Conservation (phyloP, 2,113 vertebrate genomes). For the Charadrius vociferus region DNA sequence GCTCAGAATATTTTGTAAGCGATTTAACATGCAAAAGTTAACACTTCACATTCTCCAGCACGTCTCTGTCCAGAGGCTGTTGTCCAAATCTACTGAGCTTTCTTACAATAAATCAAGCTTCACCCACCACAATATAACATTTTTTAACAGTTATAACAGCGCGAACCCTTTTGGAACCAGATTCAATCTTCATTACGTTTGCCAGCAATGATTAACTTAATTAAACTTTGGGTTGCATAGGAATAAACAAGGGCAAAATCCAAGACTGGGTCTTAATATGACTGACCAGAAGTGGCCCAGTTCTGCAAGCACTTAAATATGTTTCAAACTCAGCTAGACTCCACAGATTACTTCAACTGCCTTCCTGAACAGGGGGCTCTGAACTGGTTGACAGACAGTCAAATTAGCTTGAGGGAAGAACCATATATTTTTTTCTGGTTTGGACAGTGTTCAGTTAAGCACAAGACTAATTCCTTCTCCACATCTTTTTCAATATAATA, state of each 20-base stretch:
- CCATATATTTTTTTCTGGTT: background rate
- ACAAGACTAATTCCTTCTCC: background rate
- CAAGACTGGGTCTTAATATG: background rate
- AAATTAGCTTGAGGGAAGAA: background rate
- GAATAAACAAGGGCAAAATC: conserved; percentile 10
- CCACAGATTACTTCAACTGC: background rate
- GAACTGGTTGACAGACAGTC: background rate
- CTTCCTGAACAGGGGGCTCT: background rate
- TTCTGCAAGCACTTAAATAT: background rate
- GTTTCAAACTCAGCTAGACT: background rate
- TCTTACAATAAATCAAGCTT: background rate
- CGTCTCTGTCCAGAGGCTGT: background rate
- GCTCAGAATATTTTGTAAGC: background rate
- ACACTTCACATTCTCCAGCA: background rate
- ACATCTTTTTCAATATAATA: background rate
- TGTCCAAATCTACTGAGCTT: background rate
- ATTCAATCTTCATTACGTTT: background rate
- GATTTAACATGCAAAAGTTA: background rate
- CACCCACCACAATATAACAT: background rate
- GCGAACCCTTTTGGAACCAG: background rate
- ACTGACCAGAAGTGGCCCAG: background rate
- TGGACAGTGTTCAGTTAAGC: background rate
- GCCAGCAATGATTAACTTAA: background rate
- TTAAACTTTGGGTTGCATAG: background rate
- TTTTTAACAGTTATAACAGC: background rate